Percentiles rank a stretch among this genome's conserved stretches.
Conservation (phyloP, 2,888 invertebrate genomes). For the Brachypalpus laphriformis region DNA sequence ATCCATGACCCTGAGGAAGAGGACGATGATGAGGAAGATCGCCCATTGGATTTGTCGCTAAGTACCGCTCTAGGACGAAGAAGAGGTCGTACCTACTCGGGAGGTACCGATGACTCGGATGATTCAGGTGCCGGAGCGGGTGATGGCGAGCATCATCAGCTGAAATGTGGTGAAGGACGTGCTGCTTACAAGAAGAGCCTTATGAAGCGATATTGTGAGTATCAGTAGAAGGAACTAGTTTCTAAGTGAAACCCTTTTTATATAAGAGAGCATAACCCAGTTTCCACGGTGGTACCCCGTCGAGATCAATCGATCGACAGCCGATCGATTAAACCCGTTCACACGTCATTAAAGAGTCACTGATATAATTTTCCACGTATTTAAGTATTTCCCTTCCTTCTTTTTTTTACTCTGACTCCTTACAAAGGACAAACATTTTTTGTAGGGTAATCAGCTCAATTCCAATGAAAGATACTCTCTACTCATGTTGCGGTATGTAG, state of each 20-base stretch:
- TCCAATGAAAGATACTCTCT: slow-evolving; percentile 46
- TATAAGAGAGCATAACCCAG: slow-evolving; percentile 20
- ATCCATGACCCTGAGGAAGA: slow-evolving; percentile 70
- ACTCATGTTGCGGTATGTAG: slow-evolving; percentile 72
- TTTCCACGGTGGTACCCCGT: slow-evolving; percentile 57
- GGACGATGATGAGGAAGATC: slow-evolving; percentile 84
- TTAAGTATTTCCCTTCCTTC: slow-evolving; percentile 10
- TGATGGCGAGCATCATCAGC: slow-evolving; percentile 77
- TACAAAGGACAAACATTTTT: slow-evolving; percentile 65
- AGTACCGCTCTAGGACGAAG: slow-evolving; percentile 79
- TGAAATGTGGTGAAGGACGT: slow-evolving; percentile 80
- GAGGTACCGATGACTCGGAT: slow-evolving; percentile 92
- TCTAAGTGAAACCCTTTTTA: background rate
- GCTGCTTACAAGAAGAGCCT: slow-evolving; percentile 94
- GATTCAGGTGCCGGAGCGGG: slow-evolving; percentile 85
- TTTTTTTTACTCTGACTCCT: slow-evolving; percentile 18
- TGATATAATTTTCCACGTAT: slow-evolving; percentile 62
- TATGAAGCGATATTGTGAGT: slow-evolving; percentile 97
- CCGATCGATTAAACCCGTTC: slow-evolving; percentile 54
- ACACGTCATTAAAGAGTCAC: slow-evolving; percentile 66
- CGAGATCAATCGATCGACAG: slow-evolving; percentile 60
- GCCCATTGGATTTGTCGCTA: slow-evolving; percentile 91
- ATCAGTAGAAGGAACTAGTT: background rate
- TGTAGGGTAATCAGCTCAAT: slow-evolving; percentile 66
- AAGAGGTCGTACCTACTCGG: slow-evolving; percentile 86